A percentile compares a stretch with the other conserved stretches of the same genome.
These are phyloP conservation scores for Oscheius sp. DNA, from an alignment of 2,888 invertebrate genomes.

Conservation along the genomic window DNA sequence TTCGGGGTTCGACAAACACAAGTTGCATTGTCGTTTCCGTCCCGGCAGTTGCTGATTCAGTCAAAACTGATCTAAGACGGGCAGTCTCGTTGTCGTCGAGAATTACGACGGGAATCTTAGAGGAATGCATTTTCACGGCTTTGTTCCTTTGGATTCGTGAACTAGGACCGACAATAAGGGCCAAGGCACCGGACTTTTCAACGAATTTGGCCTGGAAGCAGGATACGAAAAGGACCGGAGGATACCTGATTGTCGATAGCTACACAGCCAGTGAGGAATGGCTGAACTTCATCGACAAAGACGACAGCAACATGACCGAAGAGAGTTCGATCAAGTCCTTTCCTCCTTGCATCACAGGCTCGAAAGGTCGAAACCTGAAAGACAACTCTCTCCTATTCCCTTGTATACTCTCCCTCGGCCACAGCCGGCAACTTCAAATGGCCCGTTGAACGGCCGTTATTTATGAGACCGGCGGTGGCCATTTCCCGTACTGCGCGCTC, in stretches of 20 bases:
- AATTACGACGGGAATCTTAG: constrained; percentile 57
- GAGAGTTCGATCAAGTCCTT: constrained; percentile 52
- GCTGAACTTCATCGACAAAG: constrained; percentile 59
- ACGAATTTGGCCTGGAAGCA: constrained; percentile 51
- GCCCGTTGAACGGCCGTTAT: constrained; percentile 14
- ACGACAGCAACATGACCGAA: constrained; percentile 59
- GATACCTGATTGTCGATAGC: constrained; percentile 56
- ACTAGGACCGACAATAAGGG: constrained; percentile 55
- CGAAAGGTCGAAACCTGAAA: constrained; percentile 56
- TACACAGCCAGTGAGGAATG: constrained; percentile 58
- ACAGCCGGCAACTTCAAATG: constrained; percentile 22
- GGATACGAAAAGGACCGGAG: neutral
- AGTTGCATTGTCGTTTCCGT: constrained; percentile 38
- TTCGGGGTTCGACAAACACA: constrained; percentile 37
- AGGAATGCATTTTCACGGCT: constrained; percentile 42
- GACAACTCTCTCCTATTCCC: neutral
- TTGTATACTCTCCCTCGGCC: neutral
- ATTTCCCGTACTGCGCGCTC: neutral
- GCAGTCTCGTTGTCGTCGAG: constrained; percentile 54
- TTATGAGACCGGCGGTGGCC: constrained; percentile 13
- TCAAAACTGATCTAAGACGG: constrained; percentile 39
- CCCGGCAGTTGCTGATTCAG: constrained; percentile 34
- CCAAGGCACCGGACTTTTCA: constrained; percentile 59
- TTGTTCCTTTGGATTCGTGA: constrained; percentile 43
- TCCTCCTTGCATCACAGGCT: constrained; percentile 51